These are phyloP conservation scores for Sylvilagus floridanus DNA, from an alignment of 2,797 vertebrate species.

Conservation along the genomic window DNA sequence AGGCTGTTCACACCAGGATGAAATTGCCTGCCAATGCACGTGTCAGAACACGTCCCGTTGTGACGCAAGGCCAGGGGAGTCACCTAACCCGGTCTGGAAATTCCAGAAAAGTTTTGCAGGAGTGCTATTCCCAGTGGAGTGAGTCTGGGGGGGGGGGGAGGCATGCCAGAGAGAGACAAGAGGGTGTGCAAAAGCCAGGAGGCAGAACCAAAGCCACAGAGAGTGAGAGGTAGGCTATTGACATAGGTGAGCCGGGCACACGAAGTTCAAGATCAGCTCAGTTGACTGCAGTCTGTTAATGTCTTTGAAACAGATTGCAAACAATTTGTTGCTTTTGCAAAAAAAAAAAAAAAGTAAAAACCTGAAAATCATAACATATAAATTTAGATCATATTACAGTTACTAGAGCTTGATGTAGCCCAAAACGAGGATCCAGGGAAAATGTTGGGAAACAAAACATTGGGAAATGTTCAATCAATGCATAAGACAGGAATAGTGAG, in stretches of 20 bases:
- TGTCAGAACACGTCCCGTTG: not conserved
- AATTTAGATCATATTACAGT: constrained; percentile 53
- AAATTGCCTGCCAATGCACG: not conserved
- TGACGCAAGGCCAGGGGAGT: not conserved
- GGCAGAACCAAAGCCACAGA: not conserved
- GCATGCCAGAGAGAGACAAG: not conserved
- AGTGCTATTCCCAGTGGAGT: not conserved
- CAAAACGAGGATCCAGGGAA: constrained; percentile 39
- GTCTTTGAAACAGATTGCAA: constrained; percentile 49
- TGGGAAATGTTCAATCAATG: constrained; percentile 58
- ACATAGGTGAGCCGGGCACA: not conserved
- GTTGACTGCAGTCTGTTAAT: not conserved
- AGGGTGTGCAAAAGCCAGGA: not conserved
- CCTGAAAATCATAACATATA: constrained; percentile 38
- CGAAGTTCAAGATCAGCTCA: not conserved
- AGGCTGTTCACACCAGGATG: not conserved
- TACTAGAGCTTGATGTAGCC: not conserved
- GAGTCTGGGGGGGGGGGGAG: not conserved
- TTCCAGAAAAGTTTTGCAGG: not conserved
- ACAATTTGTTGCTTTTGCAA: not conserved
- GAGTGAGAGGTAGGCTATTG: not conserved
- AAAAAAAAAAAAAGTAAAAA: constrained; percentile 13
- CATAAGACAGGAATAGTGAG: constrained; percentile 40
- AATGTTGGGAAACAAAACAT: constrained; percentile 54
- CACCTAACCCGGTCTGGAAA: not conserved